These are phyloP conservation scores for Ashinkailepas kermadecensis DNA, from an alignment of 2,888 invertebrate species.

Conservation along the genomic window DNA sequence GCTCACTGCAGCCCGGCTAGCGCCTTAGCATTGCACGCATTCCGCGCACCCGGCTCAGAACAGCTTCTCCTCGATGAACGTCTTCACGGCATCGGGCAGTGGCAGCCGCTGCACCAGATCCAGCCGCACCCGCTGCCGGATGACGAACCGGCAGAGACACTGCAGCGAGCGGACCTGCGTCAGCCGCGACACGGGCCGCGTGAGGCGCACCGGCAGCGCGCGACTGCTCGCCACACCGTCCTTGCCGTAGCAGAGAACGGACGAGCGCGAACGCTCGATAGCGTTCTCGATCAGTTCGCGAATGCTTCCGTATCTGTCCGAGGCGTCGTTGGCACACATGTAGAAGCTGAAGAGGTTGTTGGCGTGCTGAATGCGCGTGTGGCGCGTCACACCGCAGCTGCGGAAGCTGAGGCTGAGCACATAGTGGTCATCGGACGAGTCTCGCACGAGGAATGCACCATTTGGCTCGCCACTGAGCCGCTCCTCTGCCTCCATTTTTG, in stretches of 20 bases:
- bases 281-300: constrained; percentile 65
- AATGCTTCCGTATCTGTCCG: constrained; percentile 53
- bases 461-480: constrained; percentile 60
- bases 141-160: constrained; percentile 64
- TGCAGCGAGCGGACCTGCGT: constrained; percentile 57
- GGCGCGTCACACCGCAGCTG: constrained; percentile 57
- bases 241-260: constrained; percentile 64
- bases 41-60: background rate
- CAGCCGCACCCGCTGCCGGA: constrained; percentile 57
- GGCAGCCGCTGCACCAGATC: constrained; percentile 63
- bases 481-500: constrained; percentile 59
- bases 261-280: constrained; percentile 60
- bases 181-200: constrained; percentile 65
- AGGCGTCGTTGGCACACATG: constrained; percentile 46
- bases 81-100: constrained; percentile 43
- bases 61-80: background rate
- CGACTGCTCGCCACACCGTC: constrained; percentile 58
- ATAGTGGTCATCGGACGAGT: constrained; percentile 62
- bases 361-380: constrained; percentile 64
- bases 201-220: constrained; percentile 63
- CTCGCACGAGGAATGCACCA: constrained; percentile 69
- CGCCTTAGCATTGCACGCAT: too few species aligned
- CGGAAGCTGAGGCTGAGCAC: constrained; percentile 67
- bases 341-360: constrained; percentile 52
- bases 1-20: too few species aligned